Evolutionary conservation across 2,113 vertebrate genomes (phyloP).

Genomic region (Prunella fulvescens): DNA sequence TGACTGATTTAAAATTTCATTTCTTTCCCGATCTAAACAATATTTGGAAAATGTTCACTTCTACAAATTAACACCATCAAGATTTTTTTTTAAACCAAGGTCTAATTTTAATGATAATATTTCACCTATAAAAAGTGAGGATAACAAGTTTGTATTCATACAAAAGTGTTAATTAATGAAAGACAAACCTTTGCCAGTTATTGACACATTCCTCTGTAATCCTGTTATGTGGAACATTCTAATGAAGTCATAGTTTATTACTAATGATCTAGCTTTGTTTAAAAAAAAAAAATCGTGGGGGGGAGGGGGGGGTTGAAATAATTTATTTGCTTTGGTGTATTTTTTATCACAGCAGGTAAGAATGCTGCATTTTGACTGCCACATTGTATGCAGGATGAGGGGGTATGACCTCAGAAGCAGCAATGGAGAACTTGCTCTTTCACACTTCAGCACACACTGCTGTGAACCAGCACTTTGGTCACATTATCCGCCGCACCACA

Average conservation of each 20-base stretch:
- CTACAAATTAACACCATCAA: slow-evolving; percentile 71
- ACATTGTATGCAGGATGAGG: slow-evolving; percentile 61
- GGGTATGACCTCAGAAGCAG: slow-evolving; percentile 46
- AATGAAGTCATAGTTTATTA: slow-evolving; percentile 74
- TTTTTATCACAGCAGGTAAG: slow-evolving; percentile 83
- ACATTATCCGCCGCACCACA: slow-evolving; percentile 63
- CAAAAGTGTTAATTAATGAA: slow-evolving; percentile 93
- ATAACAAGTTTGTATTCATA: slow-evolving; percentile 79
- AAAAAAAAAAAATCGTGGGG: slow-evolving; percentile 49
- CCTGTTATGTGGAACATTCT: slow-evolving; percentile 79
- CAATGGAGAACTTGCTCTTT: slow-evolving; percentile 63
- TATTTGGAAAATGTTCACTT: slow-evolving; percentile 53
- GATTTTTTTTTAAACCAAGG: slow-evolving; percentile 47
- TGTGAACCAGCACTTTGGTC: slow-evolving; percentile 72
- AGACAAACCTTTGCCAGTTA: slow-evolving; percentile 82
- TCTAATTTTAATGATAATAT: slow-evolving; percentile 77
- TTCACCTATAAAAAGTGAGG: slow-evolving; percentile 77
- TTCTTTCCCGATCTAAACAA: slow-evolving; percentile 8
- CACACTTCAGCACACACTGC: slow-evolving; percentile 76
- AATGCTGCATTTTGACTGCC: slow-evolving; percentile 68
- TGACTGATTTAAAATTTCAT: background rate
- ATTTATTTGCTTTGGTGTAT: slow-evolving; percentile 82
- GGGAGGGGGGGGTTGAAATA: slow-evolving; percentile 65
- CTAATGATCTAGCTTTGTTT: slow-evolving; percentile 68
- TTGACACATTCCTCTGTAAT: slow-evolving; percentile 75